Evolutionary conservation across 2,888 invertebrate species (phyloP).

Genomic region (Leptinotarsa tumamoca): DNA sequence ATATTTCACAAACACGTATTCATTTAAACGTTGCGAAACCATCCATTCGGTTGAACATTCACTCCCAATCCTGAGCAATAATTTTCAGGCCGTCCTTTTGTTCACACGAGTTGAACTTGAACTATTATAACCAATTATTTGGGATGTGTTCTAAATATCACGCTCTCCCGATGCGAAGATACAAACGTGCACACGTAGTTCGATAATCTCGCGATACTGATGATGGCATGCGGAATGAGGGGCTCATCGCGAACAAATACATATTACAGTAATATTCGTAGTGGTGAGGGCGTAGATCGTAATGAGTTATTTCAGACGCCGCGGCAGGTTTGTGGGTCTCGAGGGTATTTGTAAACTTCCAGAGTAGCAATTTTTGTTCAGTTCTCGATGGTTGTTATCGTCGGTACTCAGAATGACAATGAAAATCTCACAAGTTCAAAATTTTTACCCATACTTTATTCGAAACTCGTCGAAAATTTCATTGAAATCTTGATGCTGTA

Average conservation of each 20-base stretch:
- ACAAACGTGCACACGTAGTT: conserved; percentile 63
- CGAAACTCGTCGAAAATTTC: too few relatives aligned
- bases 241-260: neutral
- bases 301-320: neutral
- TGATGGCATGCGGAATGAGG: conserved; percentile 17
- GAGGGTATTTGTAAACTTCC: too few relatives aligned
- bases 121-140: conserved; percentile 66
- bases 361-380: too few relatives aligned
- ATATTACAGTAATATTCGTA: neutral
- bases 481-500: too few relatives aligned
- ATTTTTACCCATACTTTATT: too few relatives aligned
- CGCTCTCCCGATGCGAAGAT: conserved; percentile 63
- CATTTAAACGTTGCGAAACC: neutral
- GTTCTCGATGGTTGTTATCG: too few relatives aligned
- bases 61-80: conserved; percentile 42
- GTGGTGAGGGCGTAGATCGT: neutral
- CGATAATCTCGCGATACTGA: conserved; percentile 48
- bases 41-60: neutral
- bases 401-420: too few relatives aligned
- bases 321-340: too few relatives aligned
- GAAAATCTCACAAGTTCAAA: too few relatives aligned
- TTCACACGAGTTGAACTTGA: conserved; percentile 65
- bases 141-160: conserved; percentile 66
- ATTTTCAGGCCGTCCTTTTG: conserved; percentile 50
- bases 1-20: too few relatives aligned